Base-by-base conservation (phyloP, 1,140 invertebrate species). In the Danaus melanippus region DNA sequence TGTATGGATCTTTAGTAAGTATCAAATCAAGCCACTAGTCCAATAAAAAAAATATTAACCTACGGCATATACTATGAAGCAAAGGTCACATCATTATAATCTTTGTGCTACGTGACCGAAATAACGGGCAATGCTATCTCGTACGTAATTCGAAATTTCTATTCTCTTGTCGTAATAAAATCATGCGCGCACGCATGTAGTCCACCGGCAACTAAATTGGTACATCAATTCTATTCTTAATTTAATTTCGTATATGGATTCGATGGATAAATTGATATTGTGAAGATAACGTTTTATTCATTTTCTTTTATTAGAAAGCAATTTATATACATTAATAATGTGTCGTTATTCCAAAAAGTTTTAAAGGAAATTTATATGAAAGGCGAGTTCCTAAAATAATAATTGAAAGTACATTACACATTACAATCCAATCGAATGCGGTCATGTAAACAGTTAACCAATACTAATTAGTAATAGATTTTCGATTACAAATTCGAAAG, bases 61-160 rank as follows among this genome's bases (percentile, higher is more conserved):
- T 76, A 69, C 58, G 69, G 72, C 50, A 45, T 72, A 76, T 76
- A 73, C 66, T 67, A 65, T 67, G 57, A 70, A 80, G 54, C 71
- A 81, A 81, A 84, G 79, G 80, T 84, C 80, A 84, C 71, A 71
- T 80, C 73, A 83, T 79, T 79, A 80, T 83, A 79, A 81, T 84
- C 75, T 74, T 70, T 75, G 63, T 58, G 55, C 57, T 71, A 82
- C 80, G 80, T 84, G 80, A 84, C 78, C 70, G 71, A 72, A 76
- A 83, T 79, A 71, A 73, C 71, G 69, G 73, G 64, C 60, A 60
- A 53, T 56, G 66, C 71, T 63, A 72, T 69, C 66, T 67, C 67
- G 70, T 69, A 73, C 64, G 66, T 79, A 78, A 77, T 84, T 81
- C 69, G 62, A 84, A 81, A 79, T 79, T 82, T 81, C 74, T 79